Conservation (phyloP, 2,113 vertebrate species). For the Salvelinus sp. region DNA sequence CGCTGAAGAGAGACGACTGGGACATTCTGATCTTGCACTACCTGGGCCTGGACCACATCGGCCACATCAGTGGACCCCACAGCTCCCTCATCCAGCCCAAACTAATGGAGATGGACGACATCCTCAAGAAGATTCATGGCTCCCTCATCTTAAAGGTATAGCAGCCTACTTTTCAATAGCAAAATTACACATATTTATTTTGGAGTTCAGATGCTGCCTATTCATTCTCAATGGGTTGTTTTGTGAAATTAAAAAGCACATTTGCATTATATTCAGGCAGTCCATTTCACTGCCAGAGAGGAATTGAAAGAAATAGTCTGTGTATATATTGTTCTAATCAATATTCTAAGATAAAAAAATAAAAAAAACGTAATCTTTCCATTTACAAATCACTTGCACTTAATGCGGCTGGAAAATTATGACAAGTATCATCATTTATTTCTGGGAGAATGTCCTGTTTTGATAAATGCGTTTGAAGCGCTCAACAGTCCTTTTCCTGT, state of each 20-base stretch:
- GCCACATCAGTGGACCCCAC: slow-evolving; percentile 87
- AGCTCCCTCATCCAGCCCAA: slow-evolving; percentile 91
- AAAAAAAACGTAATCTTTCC: no score
- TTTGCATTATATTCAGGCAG: no score
- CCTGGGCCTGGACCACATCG: slow-evolving; percentile 94
- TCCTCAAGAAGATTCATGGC: slow-evolving; percentile 87
- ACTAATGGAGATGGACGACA: slow-evolving; percentile 90
- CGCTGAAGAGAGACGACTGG: slow-evolving; percentile 90
- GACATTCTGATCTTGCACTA: slow-evolving; percentile 94
- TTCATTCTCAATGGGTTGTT: no score
- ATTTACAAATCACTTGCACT: no score
- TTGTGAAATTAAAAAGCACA: no score
- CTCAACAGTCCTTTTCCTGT: neutral
- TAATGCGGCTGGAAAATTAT: neutral
- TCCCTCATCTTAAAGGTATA: slow-evolving; percentile 83
- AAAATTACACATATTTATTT: no score
- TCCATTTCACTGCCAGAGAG: no score
- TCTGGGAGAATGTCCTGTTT: neutral
- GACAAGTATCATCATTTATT: neutral
- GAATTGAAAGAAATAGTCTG: no score
- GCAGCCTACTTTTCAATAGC: neutral
- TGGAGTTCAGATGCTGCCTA: no score
- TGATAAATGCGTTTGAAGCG: neutral
- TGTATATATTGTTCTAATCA: no score
- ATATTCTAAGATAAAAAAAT: no score